These are phyloP conservation scores for Leptinotarsa undecemlineata DNA, from an alignment of 1,140 invertebrate species.

Conservation along the genomic window DNA sequence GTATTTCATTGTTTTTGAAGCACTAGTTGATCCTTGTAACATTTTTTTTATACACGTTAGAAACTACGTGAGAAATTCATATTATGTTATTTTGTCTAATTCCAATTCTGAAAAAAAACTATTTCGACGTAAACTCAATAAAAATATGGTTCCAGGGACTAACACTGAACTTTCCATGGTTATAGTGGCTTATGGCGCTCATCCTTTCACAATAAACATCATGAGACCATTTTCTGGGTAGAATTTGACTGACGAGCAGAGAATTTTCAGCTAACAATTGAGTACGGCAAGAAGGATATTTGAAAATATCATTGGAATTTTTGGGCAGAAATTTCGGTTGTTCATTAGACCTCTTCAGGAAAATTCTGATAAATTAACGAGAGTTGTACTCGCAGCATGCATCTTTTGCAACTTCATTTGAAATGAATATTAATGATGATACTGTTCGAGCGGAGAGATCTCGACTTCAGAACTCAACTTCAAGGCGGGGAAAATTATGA, in stretches of 20 bases:
- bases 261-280: conserved; percentile 57
- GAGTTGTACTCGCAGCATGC: conserved; percentile 6
- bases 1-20: too few species aligned
- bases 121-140: conserved; percentile 26
- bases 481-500: neutral
- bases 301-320: conserved; percentile 55
- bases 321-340: conserved; percentile 46
- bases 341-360: conserved; percentile 29
- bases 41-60: neutral
- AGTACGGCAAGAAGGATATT: conserved; percentile 49
- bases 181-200: conserved; percentile 22
- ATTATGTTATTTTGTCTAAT: conserved; percentile 47
- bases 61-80: conserved; percentile 51
- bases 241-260: conserved; percentile 21
- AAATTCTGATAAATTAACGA: conserved; percentile 23
- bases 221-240: conserved; percentile 16
- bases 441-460: conserved; percentile 9
- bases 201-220: neutral
- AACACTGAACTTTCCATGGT: neutral
- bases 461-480: neutral
- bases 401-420: conserved; percentile 18
- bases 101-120: conserved; percentile 33
- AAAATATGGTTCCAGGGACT: neutral
- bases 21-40: too few species aligned
- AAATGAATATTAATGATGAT: neutral